Evolutionary conservation across 2,888 invertebrate genomes (phyloP), one percentile per base, ranked within the genome.

Genomic region (Prenolepis imparis): DNA sequence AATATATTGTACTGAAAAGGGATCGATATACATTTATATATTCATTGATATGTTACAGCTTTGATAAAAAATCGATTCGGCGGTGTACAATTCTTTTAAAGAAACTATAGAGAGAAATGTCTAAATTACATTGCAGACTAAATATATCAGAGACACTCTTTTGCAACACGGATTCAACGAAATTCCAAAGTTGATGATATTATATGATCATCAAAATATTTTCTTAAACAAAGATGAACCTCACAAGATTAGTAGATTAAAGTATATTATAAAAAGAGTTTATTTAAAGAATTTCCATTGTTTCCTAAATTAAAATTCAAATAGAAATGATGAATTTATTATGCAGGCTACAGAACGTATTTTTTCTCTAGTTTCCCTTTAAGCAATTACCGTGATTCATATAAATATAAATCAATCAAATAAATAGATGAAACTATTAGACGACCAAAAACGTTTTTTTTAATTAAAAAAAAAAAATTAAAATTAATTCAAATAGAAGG

Each of bases 81-180:
- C 44, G 12, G 4, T 11, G n/a, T n/a, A n/a, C 18, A 73, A 41
- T 18, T 5, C n/a, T 59, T 39, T 59, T 8, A 0, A 39, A 41
- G 39, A 67, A n/a, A 39, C 11, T 52, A 6, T 12, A 18, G 8
- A 18, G 8, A 70, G 8, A 72, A 39, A 64, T 75, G 2, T 52
- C 64, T 52, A 63, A 64, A 75, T 64, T 74, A 63, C n/a, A 12
- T 52, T 52, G 18, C n/a, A 73, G 41, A 15, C 21, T 44, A 74
- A 18, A 24, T 39, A 24, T 39, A 28, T 2, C 18, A 9, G n/a
- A n/a, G n/a, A n/a, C n/a, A n/a, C n/a, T n/a, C n/a, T n/a, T n/a
- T n/a, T n/a, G n/a, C n/a, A n/a, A n/a, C n/a, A n/a, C n/a, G n/a
- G n/a, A n/a, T n/a, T n/a, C n/a, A n/a, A n/a, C n/a, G n/a, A n/a